These are phyloP conservation scores for Cygnus olor DNA, from an alignment of 2,797 vertebrate species.

Conservation along the genomic window DNA sequence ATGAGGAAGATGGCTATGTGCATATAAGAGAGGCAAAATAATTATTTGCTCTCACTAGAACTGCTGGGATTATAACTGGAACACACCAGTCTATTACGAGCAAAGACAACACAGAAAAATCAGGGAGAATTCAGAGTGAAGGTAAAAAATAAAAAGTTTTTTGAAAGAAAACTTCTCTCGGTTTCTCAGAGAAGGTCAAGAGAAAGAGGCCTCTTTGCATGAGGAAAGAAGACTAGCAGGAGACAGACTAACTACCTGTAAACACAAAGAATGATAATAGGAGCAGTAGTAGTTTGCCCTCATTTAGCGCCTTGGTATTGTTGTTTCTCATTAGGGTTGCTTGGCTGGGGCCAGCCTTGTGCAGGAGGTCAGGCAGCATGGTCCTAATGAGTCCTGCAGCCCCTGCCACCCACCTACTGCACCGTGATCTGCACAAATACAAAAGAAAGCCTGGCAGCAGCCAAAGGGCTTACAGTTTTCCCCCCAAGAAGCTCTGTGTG, in stretches of 20 bases:
- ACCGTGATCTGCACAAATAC: not conserved
- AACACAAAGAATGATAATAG: not conserved
- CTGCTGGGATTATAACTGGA: constrained; percentile 21
- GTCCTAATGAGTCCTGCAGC: not conserved
- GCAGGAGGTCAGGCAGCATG: not conserved
- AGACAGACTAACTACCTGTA: not conserved
- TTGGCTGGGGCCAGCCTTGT: not conserved
- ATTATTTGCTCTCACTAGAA: constrained; percentile 13
- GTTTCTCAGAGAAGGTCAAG: not conserved
- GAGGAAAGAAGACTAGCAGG: not conserved
- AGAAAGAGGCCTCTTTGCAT: not conserved
- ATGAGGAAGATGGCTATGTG: not conserved
- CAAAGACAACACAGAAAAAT: not conserved
- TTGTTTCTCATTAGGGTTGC: not conserved
- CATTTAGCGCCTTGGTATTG: rapidly evolving
- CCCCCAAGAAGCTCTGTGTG: not conserved
- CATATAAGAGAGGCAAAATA: constrained; percentile 2
- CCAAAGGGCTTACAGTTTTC: not conserved
- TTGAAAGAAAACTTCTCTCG: not conserved
- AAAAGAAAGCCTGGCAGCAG: not conserved
- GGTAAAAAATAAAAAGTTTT: not conserved
- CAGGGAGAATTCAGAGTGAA: not conserved
- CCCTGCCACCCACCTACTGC: rapidly evolving
- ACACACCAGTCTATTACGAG: not conserved
- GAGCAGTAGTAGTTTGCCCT: not conserved